phyloP scores from a whole-genome alignment of 1,140 invertebrate genomes.

The Ceratosolen solmsi region DNA sequence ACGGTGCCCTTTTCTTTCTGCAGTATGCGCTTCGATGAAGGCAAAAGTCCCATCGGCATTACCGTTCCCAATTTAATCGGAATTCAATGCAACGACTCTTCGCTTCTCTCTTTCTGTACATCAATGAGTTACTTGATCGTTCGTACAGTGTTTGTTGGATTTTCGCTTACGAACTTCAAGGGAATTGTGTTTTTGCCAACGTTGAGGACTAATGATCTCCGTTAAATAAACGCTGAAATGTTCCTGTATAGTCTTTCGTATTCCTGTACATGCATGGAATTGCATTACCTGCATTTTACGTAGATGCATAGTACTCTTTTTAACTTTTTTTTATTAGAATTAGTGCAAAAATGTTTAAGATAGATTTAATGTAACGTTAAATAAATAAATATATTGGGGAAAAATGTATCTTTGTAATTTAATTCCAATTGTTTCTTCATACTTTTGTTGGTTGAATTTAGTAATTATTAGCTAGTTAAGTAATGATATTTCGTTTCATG shows the following conservation, averaged over 20 bases:
- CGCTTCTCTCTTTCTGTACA: slow-evolving; percentile 13
- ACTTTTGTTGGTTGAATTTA: too few species aligned
- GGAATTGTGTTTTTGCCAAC: slow-evolving; percentile 29
- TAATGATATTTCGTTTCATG: too few species aligned
- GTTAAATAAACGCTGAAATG: slow-evolving; percentile 28
- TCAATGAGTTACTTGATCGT: slow-evolving; percentile 36
- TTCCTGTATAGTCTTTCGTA: background rate
- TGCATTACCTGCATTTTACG: background rate
- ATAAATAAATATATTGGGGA: too few species aligned
- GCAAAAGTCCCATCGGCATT: slow-evolving; percentile 46
- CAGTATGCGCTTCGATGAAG: background rate
- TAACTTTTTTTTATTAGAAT: too few species aligned
- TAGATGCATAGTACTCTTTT: too few species aligned
- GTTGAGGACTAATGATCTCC: slow-evolving; percentile 43
- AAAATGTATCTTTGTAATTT: too few species aligned
- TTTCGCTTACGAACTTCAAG: slow-evolving; percentile 29
- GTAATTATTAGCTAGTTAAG: too few species aligned
- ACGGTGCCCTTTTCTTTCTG: slow-evolving; percentile 35
- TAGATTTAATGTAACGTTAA: too few species aligned
- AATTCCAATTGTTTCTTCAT: too few species aligned
- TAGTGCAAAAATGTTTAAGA: too few species aligned
- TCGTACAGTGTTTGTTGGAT: slow-evolving; percentile 29
- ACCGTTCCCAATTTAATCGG: slow-evolving; percentile 52
- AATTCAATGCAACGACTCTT: slow-evolving; percentile 44
- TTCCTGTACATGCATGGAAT: background rate